These are phyloP conservation scores for Drosophila melanosoma DNA, from an alignment of 2,888 invertebrate species.

Conservation along the genomic window DNA sequence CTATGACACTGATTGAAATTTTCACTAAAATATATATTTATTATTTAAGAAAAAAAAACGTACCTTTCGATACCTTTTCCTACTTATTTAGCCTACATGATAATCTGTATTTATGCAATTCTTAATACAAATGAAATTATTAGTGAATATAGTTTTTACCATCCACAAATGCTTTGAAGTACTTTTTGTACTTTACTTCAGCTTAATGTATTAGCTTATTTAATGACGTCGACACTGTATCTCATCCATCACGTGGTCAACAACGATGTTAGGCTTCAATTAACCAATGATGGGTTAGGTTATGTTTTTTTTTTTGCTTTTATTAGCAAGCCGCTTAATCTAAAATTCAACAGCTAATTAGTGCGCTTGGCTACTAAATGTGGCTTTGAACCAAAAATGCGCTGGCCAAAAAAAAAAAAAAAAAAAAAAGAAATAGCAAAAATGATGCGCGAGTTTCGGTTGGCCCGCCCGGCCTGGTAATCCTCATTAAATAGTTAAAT, in stretches of 20 bases:
- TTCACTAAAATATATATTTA: neutral
- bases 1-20: conserved; percentile 15
- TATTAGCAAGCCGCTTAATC: conserved; percentile 60
- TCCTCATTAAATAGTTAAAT: conserved; percentile 82
- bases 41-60: too few species aligned
- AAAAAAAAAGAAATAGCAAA: conserved; percentile 23
- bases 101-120: neutral
- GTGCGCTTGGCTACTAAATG: conserved; percentile 69
- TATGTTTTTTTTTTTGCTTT: conserved; percentile 8
- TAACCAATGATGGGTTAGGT: conserved; percentile 24
- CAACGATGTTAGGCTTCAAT: conserved; percentile 42
- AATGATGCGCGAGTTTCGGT: conserved; percentile 22
- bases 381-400: conserved; percentile 61
- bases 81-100: neutral
- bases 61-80: too few species aligned
- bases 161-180: neutral
- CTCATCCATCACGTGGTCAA: conserved; percentile 22
- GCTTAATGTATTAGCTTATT: conserved; percentile 2
- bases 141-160: neutral
- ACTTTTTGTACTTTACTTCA: neutral
- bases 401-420: conserved; percentile 15
- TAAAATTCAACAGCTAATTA: conserved; percentile 82
- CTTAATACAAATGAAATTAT: neutral
- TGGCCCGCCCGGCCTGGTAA: conserved; percentile 58
- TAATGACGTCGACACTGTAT: conserved; percentile 2